Evolutionary conservation across 2,113 vertebrate species (phyloP), one percentile per base, ranked within the genome.

Genomic region (Corydoras sp.): DNA sequence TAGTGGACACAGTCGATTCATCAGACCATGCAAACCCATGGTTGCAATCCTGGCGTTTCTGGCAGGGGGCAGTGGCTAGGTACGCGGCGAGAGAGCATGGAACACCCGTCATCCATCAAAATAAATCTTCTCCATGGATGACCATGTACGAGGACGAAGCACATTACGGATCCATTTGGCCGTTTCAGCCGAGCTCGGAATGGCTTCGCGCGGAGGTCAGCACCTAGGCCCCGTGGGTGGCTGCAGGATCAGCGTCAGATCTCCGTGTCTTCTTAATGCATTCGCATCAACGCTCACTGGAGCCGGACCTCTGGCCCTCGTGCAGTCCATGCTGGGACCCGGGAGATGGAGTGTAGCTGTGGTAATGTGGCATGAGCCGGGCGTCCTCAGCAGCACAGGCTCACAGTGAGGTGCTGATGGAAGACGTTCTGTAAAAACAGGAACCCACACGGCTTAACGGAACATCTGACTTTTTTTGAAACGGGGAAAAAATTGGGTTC

Each of bases 321-420:
- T 69, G 51, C 74, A 70, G 32, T 64, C 61, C 78, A 77, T 65
- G 81, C 74, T 77, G 78, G 62, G 79, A 72, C 14, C 54, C 63
- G 59, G 71, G 73, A 81, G 72, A 78, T 78, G 71, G 55, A 82
- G 80, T 78, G 81, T 43, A 43, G 75, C 72, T 77, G 74, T 68
- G 32, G 43, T 18, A 55, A 75, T 43, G 35, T 43, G 35, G 35
- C 35, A 43, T 43, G 7, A 43, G 35, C 35, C 4, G 35, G 7
- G 51, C 18, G 31, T 68, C 50, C 48, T 14, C 14, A 48, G 58
- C 51, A 63, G 64, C 62, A 24, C 31, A 29, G 65, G 72, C 68
- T 56, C 68, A 62, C 65, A 80, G 63, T 55, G 31, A 65, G 56
- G 65, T 50, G 73, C 73, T 83, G 80, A 81, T 81, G 78, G 70